Evolutionary conservation across 2,113 vertebrate species (phyloP).

Genomic region (Cranoglanis bouderius): DNA sequence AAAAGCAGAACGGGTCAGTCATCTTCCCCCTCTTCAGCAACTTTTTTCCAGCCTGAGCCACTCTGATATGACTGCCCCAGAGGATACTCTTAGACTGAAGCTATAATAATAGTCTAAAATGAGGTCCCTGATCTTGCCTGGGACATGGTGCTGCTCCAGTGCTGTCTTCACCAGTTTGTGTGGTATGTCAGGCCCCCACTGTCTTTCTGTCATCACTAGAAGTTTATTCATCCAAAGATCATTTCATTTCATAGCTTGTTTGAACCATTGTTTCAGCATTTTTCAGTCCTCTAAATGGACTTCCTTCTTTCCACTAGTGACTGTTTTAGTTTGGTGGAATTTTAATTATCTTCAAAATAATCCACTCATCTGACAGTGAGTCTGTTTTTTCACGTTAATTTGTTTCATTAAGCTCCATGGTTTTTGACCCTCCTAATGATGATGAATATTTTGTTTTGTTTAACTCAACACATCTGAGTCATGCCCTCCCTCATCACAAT

Average conservation of each 20-base stretch:
- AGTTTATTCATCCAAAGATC: not conserved
- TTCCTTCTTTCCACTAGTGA: not conserved
- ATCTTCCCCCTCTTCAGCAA: too few relatives aligned
- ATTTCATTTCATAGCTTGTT: not conserved
- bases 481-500: not conserved
- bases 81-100: too few relatives aligned
- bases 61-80: too few relatives aligned
- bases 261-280: not conserved
- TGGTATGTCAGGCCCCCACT: too few relatives aligned
- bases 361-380: not conserved
- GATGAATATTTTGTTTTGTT: not conserved
- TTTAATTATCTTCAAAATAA: not conserved
- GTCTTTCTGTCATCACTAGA: not conserved
- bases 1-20: too few relatives aligned
- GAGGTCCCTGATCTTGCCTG: too few relatives aligned
- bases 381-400: not conserved
- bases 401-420: not conserved
- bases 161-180: too few relatives aligned
- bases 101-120: too few relatives aligned
- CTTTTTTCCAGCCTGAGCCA: not conserved
- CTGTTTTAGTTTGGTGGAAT: not conserved
- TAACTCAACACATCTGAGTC: not conserved
- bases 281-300: not conserved
- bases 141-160: too few relatives aligned
- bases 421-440: not conserved